Evolutionary conservation across 92 coral and sea anemone species (phyloP), one percentile per base, ranked within the genome.

Genomic region (Epizoanthus illoricatus): DNA sequence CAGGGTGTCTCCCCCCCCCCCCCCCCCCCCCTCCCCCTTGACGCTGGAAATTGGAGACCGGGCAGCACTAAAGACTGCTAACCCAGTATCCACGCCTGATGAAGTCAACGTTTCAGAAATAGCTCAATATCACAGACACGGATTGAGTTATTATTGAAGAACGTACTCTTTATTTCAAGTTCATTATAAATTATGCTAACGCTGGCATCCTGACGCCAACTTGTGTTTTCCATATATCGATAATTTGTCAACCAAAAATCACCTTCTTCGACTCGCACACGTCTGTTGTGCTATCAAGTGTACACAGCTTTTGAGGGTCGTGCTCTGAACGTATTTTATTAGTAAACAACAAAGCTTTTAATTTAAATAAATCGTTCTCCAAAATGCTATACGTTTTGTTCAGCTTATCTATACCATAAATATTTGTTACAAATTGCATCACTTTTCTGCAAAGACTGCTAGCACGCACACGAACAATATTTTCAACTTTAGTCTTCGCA

Each of bases 281-380:
- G 10, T 52, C 13, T 18, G 2, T 3, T 16, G 69, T 20, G 36
- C 69, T 65, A 9, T 20, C 24, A 23, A 65, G 16, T 36, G 52
- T 39, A 28, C 2, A 13, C 39, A 68, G 49, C 52, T 33, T 52
- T 68, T 43, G 15, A 23, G 69, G 41, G 21, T 17, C 36, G 36
- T 7, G 33, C 40, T 23, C 69, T 2, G 28, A 64, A 21, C 12
- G 8, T 68, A 16, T 16, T 19, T 65, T 65, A 9, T 67, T 33
- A 28, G 4, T 67, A 43, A 36, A 10, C 28, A 24, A 19, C 45
- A 0, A 49, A 49, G 56, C 56, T 49, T 49, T 39, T 16, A 41
- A 68, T 18, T 33, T 68, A 68, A 68, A 68, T 33, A 68, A 33
- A 52, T 39, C 45, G 71, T 66, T 13, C 43, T 66, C 40, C 71